phyloP scores from a whole-genome alignment of 2,888 invertebrate genomes.

The Siphlonurus alternatus region DNA sequence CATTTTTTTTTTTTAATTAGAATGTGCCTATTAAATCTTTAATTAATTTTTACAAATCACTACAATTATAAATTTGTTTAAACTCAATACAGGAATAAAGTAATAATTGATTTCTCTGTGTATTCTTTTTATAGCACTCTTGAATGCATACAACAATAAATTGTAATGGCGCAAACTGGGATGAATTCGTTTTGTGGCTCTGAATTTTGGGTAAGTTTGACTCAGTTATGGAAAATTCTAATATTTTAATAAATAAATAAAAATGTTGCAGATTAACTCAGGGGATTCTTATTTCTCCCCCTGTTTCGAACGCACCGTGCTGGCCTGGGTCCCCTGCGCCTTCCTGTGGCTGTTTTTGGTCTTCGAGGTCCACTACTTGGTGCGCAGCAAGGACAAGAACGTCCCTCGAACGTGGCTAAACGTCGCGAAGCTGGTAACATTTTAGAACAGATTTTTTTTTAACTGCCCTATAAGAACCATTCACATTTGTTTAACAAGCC shows the following conservation, averaged over 20 bases:
- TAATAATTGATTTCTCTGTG: no score
- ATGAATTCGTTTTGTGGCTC: conserved; percentile 8
- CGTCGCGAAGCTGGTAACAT: conserved; percentile 16
- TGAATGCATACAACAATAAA: no score
- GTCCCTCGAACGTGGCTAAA: conserved; percentile 19
- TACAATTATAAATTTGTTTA: no score
- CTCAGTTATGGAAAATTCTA: background rate
- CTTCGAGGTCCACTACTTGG: conserved; percentile 15
- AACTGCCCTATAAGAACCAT: background rate
- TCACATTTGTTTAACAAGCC: no score
- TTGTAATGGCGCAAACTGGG: no score
- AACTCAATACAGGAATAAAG: no score
- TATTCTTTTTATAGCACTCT: no score
- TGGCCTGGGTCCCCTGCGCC: conserved; percentile 31
- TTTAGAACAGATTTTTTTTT: background rate
- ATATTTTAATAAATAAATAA: background rate
- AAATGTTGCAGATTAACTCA: conserved; percentile 10
- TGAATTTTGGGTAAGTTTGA: conserved; percentile 10
- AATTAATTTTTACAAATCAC: no score
- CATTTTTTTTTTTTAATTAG: no score
- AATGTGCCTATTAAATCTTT: no score
- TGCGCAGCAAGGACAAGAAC: conserved; percentile 12
- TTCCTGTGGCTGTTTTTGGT: conserved; percentile 24
- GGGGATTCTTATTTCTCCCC: conserved; percentile 28
- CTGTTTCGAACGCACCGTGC: conserved; percentile 31